These are phyloP conservation scores for Coleophora deauratella DNA, from an alignment of 2,888 invertebrate genomes.

Conservation along the genomic window DNA sequence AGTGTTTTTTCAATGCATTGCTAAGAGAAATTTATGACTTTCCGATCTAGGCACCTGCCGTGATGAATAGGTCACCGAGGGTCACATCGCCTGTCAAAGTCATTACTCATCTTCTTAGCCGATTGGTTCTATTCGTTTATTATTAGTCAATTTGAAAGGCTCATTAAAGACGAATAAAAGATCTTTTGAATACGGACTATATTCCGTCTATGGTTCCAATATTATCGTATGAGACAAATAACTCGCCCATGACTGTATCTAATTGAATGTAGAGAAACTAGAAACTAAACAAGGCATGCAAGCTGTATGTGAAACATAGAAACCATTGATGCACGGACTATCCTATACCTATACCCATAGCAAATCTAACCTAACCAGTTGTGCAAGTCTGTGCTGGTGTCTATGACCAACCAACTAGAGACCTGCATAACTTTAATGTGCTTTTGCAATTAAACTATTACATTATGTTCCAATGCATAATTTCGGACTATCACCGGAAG, in stretches of 20 bases:
- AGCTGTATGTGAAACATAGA: neutral
- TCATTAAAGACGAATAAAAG: slow-evolving; percentile 2
- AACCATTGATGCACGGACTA: neutral
- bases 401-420: slow-evolving; percentile 21
- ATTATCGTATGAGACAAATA: neutral
- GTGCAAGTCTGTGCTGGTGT: slow-evolving; percentile 16
- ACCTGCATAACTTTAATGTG: slow-evolving; percentile 22
- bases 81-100: slow-evolving; percentile 34
- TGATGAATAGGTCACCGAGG: slow-evolving; percentile 22
- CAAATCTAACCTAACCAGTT: slow-evolving; percentile 39
- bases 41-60: slow-evolving; percentile 30
- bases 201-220: too few relatives aligned
- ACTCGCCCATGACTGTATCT: neutral
- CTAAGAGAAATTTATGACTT: slow-evolving; percentile 32
- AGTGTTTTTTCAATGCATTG: neutral
- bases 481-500: slow-evolving; percentile 38
- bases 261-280: neutral
- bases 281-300: neutral
- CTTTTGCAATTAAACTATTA: slow-evolving; percentile 38
- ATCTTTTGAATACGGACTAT: neutral
- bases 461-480: slow-evolving; percentile 30
- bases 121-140: slow-evolving; percentile 3
- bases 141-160: neutral
- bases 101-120: slow-evolving; percentile 18
- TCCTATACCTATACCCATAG: slow-evolving; percentile 2